Percentiles rank a stretch among this genome's conserved stretches.
phyloP scores from a whole-genome alignment of 2,888 invertebrate species.

The Lepas anatifera region DNA sequence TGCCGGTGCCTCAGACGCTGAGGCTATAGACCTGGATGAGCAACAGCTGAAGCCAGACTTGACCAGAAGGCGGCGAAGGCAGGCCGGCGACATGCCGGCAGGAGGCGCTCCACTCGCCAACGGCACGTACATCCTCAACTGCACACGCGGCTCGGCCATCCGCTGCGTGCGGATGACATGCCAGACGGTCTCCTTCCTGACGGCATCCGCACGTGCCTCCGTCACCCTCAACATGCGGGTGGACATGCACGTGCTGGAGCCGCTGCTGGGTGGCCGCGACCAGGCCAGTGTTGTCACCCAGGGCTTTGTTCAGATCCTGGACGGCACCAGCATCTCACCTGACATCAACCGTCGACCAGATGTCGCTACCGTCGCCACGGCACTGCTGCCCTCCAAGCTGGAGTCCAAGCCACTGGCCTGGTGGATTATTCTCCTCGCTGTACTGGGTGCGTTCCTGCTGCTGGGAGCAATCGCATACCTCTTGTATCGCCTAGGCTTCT shows the following conservation, averaged over 20 bases:
- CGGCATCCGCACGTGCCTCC: not conserved
- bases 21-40: too few species aligned
- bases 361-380: not conserved
- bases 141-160: not conserved
- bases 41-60: not conserved
- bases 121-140: not conserved
- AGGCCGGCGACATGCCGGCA: not conserved
- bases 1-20: too few species aligned
- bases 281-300: not conserved
- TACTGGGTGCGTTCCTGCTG: not conserved
- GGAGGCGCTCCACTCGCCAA: too few species aligned
- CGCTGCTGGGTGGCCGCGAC: not conserved
- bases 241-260: not conserved
- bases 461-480: not conserved
- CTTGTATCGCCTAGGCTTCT: not conserved
- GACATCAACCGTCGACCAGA: constrained; percentile 7
- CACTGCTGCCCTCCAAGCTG: not conserved
- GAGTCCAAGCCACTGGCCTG: not conserved
- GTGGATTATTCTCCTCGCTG: not conserved
- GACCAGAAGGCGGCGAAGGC: not conserved
- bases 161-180: not conserved
- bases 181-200: not conserved
- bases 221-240: not conserved
- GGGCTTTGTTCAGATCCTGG: not conserved
- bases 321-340: not conserved